Conservation (phyloP, 2,113 vertebrate genomes). For the Oncorhynchus masou region DNA sequence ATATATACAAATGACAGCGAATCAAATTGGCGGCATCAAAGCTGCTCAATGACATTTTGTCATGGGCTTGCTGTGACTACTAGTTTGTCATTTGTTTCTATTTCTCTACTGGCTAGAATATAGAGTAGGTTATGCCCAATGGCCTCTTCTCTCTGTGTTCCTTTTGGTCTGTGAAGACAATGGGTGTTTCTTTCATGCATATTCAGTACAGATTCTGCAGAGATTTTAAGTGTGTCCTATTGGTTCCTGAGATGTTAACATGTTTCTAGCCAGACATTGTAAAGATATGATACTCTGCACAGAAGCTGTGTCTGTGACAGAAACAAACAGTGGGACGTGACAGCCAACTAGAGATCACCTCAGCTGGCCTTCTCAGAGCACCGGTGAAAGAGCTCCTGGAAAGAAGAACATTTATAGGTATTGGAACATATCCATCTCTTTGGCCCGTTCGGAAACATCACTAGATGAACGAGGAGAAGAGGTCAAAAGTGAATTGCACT, state of each 20-base stretch:
- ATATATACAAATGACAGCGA: conserved; percentile 42
- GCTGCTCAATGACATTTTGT: not conserved
- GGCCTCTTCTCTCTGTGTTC: not conserved
- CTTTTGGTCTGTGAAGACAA: not conserved
- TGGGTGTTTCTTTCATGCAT: not conserved
- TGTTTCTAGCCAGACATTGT: conserved; percentile 36
- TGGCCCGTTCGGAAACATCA: conserved; percentile 24
- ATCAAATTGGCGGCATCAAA: not conserved
- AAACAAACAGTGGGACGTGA: not conserved
- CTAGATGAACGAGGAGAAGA: not conserved
- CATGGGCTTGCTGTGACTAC: not conserved
- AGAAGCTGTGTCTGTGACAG: conserved; percentile 8
- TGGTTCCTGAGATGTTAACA: no score
- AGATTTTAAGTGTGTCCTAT: conserved; percentile 4
- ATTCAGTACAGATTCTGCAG: no score
- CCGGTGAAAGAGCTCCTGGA: no score
- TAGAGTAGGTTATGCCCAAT: not conserved
- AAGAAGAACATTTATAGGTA: not conserved
- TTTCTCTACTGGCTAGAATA: not conserved
- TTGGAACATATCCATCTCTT: conserved; percentile 38
- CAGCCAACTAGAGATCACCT: no score
- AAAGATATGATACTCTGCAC: not conserved
- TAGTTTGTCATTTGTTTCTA: conserved; percentile 65
- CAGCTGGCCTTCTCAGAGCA: no score
- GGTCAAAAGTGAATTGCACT: conserved; percentile 49